These are phyloP conservation scores for Paraplagusia blochii DNA, from an alignment of 2,113 vertebrate genomes.

Conservation along the genomic window DNA sequence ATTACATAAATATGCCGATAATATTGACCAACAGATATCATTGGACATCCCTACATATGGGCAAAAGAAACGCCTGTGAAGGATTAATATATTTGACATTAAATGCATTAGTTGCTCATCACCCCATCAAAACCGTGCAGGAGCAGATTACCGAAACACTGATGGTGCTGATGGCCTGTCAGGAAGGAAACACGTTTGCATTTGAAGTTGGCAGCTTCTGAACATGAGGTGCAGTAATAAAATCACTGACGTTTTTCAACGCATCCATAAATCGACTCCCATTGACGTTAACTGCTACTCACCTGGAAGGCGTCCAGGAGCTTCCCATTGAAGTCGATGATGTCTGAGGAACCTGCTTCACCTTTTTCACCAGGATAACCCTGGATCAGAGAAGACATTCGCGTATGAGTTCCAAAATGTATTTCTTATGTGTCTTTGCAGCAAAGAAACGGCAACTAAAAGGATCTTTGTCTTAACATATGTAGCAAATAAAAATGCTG, in stretches of 20 bases:
- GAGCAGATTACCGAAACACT: conserved; percentile 75
- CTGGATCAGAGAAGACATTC: conserved; percentile 57
- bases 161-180: conserved; percentile 79
- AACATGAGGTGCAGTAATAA: conserved; percentile 10
- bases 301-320: conserved; percentile 91
- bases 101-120: conserved; percentile 48
- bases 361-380: conserved; percentile 86
- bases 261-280: conserved; percentile 8
- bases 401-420: too few species aligned
- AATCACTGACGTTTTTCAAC: neutral
- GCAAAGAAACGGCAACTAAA: too few species aligned
- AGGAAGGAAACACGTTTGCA: conserved; percentile 44
- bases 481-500: too few species aligned
- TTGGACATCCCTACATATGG: too few species aligned
- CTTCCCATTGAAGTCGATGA: conserved; percentile 88
- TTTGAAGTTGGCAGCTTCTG: neutral
- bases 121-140: conserved; percentile 65
- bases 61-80: conserved; percentile 18
- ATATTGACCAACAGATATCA: too few species aligned
- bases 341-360: conserved; percentile 80
- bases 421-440: too few species aligned
- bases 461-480: too few species aligned
- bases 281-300: conserved; percentile 14
- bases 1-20: too few species aligned
- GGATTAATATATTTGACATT: neutral